A percentile compares a stretch with the other conserved stretches of the same genome.
Evolutionary conservation across 92 coral and sea anemone genomes (phyloP).

Genomic region (Porites evermanni): DNA sequence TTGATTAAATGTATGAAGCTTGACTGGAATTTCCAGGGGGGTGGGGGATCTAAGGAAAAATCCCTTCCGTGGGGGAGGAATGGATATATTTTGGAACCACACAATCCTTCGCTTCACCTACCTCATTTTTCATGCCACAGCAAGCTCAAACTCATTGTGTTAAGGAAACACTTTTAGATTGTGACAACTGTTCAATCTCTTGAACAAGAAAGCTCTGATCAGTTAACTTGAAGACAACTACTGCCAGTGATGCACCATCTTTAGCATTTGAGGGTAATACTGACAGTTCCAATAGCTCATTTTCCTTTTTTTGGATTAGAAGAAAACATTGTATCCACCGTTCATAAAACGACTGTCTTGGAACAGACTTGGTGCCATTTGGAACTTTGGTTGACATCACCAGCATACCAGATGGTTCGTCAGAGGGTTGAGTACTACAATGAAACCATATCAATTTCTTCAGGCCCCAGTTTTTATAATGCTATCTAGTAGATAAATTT

Average conservation of each 20-base stretch:
- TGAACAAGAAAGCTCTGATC: conserved; percentile 49
- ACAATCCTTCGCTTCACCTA: background rate
- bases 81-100: too few relatives aligned
- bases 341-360: conserved; percentile 75
- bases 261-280: conserved; percentile 45
- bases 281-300: conserved; percentile 59
- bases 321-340: conserved; percentile 82
- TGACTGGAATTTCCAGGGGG: too few relatives aligned
- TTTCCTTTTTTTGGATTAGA: conserved; percentile 43
- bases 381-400: conserved; percentile 60
- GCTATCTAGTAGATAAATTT: too few relatives aligned
- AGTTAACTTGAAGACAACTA: conserved; percentile 51
- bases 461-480: too few relatives aligned
- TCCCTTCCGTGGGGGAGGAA: too few relatives aligned
- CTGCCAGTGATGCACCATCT: conserved; percentile 48
- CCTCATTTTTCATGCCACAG: background rate
- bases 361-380: conserved; percentile 43
- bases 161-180: conserved; percentile 6
- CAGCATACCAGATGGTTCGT: conserved; percentile 26
- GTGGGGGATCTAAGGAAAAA: too few relatives aligned
- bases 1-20: too few relatives aligned
- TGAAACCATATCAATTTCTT: background rate
- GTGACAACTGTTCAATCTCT: conserved; percentile 42
- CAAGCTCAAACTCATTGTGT: conserved; percentile 1
- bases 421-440: conserved; percentile 4